Evolutionary conservation across 1,140 invertebrate species (phyloP).

Genomic region (Drosophila sp.): DNA sequence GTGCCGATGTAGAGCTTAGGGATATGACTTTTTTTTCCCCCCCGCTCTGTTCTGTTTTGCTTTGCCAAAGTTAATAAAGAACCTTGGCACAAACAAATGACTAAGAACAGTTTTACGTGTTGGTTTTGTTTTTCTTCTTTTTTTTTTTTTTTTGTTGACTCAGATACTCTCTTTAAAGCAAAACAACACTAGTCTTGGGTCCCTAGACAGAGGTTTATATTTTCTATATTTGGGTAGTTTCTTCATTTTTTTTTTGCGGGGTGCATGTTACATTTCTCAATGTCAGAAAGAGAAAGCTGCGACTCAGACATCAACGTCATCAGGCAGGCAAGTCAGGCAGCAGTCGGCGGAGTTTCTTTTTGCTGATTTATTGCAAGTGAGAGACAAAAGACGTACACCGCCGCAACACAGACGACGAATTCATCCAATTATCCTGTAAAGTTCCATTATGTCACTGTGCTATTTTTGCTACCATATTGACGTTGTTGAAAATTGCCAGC

Average conservation of each 20-base stretch:
- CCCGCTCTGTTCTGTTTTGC: slow-evolving; percentile 17
- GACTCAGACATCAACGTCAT: slow-evolving; percentile 23
- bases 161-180: slow-evolving; percentile 50
- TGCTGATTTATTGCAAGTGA: slow-evolving; percentile 66
- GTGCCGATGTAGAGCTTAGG: slow-evolving; percentile 32
- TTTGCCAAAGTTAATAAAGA: slow-evolving; percentile 66
- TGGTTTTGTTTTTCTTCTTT: background rate
- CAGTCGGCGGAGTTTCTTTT: slow-evolving; percentile 15
- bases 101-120: slow-evolving; percentile 19
- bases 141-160: background rate
- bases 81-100: slow-evolving; percentile 57
- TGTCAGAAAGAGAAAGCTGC: slow-evolving; percentile 32
- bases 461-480: slow-evolving; percentile 69
- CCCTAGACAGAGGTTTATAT: background rate
- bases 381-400: slow-evolving; percentile 1
- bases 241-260: slow-evolving; percentile 8
- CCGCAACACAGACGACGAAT: slow-evolving; percentile 40
- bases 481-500: slow-evolving; percentile 19
- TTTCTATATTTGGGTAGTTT: slow-evolving; percentile 10
- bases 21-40: slow-evolving; percentile 14
- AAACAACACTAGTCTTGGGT: slow-evolving; percentile 8
- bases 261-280: slow-evolving; percentile 62
- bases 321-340: too few species aligned
- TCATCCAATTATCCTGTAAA: slow-evolving; percentile 77
- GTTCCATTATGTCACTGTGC: slow-evolving; percentile 70